phyloP scores from a whole-genome alignment of 1,140 invertebrate genomes.

The Brachionus plicatilis region DNA sequence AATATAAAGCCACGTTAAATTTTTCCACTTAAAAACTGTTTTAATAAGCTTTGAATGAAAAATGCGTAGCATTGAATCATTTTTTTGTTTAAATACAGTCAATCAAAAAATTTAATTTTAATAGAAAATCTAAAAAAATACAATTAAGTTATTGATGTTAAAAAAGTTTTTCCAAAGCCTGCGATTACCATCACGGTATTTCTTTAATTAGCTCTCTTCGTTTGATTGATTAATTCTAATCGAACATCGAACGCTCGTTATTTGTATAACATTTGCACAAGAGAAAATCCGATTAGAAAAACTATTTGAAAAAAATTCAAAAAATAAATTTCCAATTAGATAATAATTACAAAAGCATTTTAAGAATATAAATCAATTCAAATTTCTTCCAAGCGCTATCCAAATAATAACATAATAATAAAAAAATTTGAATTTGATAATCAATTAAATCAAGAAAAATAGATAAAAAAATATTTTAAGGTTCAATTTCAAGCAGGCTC shows the following conservation, averaged over 20 bases:
- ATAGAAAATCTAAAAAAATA: too few relatives aligned
- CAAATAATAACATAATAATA: slow-evolving; percentile 16
- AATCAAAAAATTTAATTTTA: too few relatives aligned
- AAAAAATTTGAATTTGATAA: slow-evolving; percentile 15
- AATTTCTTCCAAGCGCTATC: neutral
- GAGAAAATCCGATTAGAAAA: neutral
- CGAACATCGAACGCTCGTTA: neutral
- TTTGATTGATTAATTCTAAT: slow-evolving; percentile 22
- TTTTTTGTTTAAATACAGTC: too few relatives aligned
- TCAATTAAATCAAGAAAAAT: slow-evolving; percentile 17
- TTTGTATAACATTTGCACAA: slow-evolving; percentile 23
- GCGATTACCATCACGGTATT: neutral
- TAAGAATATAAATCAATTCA: slow-evolving; percentile 29
- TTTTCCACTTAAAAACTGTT: too few relatives aligned
- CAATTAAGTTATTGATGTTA: too few relatives aligned
- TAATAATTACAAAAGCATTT: slow-evolving; percentile 30
- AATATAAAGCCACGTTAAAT: too few relatives aligned
- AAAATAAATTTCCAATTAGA: slow-evolving; percentile 20
- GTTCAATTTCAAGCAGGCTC: slow-evolving; percentile 30
- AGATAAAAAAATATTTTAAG: slow-evolving; percentile 11
- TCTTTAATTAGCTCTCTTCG: neutral
- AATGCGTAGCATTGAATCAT: too few relatives aligned
- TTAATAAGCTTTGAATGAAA: too few relatives aligned
- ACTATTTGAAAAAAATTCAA: neutral
- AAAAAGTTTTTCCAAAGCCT: neutral